These are phyloP conservation scores for Cynopterus brachyotis DNA, from an alignment of 2,113 vertebrate species.

Conservation along the genomic window DNA sequence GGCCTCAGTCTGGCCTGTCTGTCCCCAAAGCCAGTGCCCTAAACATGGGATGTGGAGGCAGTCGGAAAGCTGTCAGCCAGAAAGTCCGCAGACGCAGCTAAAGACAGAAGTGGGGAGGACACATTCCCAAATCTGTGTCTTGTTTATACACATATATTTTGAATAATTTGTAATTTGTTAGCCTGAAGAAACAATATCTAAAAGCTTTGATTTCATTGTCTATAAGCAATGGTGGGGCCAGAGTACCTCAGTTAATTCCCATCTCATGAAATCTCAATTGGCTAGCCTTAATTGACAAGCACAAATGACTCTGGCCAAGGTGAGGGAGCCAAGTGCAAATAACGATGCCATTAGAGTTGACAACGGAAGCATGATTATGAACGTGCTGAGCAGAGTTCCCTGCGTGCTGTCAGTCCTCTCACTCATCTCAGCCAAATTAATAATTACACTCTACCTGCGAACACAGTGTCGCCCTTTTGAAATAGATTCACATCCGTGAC, in stretches of 20 bases:
- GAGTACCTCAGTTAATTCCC: neutral
- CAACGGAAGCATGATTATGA: neutral
- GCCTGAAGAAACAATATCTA: neutral
- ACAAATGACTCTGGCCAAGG: neutral
- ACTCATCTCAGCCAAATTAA: neutral
- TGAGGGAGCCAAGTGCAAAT: neutral
- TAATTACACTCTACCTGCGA: neutral
- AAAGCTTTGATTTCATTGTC: neutral
- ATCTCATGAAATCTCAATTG: conserved; percentile 4
- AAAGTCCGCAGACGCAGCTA: neutral
- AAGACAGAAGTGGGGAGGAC: neutral
- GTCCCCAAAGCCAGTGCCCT: neutral
- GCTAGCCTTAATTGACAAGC: neutral
- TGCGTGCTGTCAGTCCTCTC: neutral
- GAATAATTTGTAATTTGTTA: neutral
- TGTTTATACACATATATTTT: neutral
- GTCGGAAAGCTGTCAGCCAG: neutral
- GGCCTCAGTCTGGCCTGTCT: neutral
- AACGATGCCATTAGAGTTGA: neutral
- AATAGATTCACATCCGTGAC: neutral
- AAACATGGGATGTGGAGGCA: neutral
- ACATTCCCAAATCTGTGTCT: neutral
- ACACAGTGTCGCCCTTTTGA: neutral
- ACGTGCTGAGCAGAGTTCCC: neutral
- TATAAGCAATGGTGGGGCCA: neutral